A percentile compares a stretch with the other conserved stretches of the same genome.
Evolutionary conservation across 2,797 vertebrate genomes (phyloP).

Genomic region (Pseudochromis fuscus): DNA sequence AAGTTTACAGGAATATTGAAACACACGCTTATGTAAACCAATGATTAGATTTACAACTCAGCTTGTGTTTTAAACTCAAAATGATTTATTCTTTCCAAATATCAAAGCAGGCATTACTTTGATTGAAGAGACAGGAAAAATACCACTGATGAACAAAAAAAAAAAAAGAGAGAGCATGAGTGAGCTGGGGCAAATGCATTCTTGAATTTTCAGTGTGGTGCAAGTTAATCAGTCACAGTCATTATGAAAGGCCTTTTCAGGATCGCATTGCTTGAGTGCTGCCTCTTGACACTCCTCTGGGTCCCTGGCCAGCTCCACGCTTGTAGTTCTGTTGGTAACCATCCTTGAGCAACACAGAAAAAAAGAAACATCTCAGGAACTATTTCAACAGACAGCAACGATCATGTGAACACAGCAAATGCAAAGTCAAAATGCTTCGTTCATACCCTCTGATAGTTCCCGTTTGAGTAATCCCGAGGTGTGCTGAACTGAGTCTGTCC

Average conservation of each 20-base stretch:
- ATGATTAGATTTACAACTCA: constrained; percentile 77
- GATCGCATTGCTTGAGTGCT: constrained; percentile 86
- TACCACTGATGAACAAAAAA: constrained; percentile 77
- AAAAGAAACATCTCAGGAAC: constrained; percentile 44
- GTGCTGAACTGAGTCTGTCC: constrained; percentile 94
- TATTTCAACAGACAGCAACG: constrained; percentile 9
- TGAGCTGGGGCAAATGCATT: constrained; percentile 80
- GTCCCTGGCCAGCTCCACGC: constrained; percentile 94
- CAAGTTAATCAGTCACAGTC: constrained; percentile 84
- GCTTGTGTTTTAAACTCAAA: constrained; percentile 77
- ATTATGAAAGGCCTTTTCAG: constrained; percentile 80
- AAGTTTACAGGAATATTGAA: constrained; percentile 89
- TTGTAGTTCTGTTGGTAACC: constrained; percentile 99
- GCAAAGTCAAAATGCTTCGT: constrained; percentile 10
- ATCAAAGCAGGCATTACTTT: constrained; percentile 77
- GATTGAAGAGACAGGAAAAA: constrained; percentile 76
- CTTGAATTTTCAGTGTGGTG: constrained; percentile 84
- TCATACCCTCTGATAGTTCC: constrained; percentile 93
- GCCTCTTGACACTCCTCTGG: constrained; percentile 95
- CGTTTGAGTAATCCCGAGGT: constrained; percentile 94
- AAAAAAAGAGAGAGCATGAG: constrained; percentile 64
- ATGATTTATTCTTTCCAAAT: constrained; percentile 77
- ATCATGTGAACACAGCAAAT: not conserved
- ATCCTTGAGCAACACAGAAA: constrained; percentile 84
- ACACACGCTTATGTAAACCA: constrained; percentile 77